These are phyloP conservation scores for Hyperopisus bebe DNA, from an alignment of 2,113 vertebrate genomes.

Conservation along the genomic window DNA sequence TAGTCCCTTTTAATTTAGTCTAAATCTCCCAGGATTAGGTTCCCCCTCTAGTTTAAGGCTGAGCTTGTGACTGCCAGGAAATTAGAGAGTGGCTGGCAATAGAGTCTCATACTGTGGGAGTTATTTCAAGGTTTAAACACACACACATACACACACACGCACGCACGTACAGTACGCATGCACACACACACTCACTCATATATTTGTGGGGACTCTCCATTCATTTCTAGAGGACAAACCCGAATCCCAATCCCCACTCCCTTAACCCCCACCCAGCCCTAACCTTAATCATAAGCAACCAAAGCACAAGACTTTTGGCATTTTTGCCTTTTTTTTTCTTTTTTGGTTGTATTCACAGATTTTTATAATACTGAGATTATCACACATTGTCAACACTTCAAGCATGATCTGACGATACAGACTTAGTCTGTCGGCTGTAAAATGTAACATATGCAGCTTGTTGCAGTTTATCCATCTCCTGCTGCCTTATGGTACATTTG, in stretches of 20 bases:
- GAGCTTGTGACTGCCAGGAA: conserved; percentile 10
- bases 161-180: no score
- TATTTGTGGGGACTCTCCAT: no score
- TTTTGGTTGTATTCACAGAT: no score
- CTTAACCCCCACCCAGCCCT: no score
- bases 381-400: neutral
- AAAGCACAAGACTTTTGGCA: no score
- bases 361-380: no score
- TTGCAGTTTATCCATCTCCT: neutral
- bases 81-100: conserved; percentile 12
- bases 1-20: conserved; percentile 9
- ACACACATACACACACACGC: neutral
- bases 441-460: neutral
- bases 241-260: no score
- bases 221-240: no score
- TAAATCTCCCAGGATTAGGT: neutral
- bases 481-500: neutral
- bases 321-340: no score
- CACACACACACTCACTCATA: neutral
- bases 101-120: neutral
- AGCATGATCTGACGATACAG: neutral
- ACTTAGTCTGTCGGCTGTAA: neutral
- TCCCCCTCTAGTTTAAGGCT: neutral
- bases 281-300: no score
- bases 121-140: conserved; percentile 3